Evolutionary conservation across 2,888 invertebrate species (phyloP), one percentile per base, ranked within the genome.

Genomic region (Synergus itoensis): DNA sequence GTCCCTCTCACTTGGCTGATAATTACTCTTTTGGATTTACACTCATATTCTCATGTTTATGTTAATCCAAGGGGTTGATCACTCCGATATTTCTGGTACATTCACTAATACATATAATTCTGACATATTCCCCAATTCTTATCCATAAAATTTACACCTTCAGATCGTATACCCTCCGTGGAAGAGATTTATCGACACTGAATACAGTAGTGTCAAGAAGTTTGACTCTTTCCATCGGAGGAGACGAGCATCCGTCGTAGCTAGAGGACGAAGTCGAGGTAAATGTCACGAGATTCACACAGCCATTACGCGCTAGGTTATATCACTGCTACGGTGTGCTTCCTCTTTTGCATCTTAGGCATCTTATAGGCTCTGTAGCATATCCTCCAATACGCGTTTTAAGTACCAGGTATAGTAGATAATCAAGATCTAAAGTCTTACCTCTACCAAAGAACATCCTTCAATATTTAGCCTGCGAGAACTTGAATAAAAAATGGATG

Each of bases 281-380:
- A 90, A 90, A 90, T 90, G 90, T 90, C 90, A 90, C 86, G 88
- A 79, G 88, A 90, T 90, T 90, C 90, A 90, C 90, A 90, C 89
- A 90, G 89, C 83, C 86, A 86, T 88, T 89, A 89, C 88, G 86
- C 87, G 87, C 80, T 18, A 82, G 81, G 83, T 88, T 88, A 88
- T 88, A 85, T 88, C 88, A 88, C 79, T 83, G 84, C 79, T 73
- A 9, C 60, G 76, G 45, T 65, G 45, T 65, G 67, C 77, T 82
- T 81, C 82, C 18, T 45, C 41, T 67, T 41, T 16, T 76, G 64
- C 67, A 48, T 76, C 75, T 36, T 28, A 75, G 36, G 36, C 36
- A 36, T 36, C 36, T 36, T 5, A 36, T 36, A 36, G 21, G 21
- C 21, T 60, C 45, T 76, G 63, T 48, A 21, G 48, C 18, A 28